Evolutionary conservation across 2,113 vertebrate species (phyloP), one percentile per base, ranked within the genome.

Genomic region (Otocyon megalotis): DNA sequence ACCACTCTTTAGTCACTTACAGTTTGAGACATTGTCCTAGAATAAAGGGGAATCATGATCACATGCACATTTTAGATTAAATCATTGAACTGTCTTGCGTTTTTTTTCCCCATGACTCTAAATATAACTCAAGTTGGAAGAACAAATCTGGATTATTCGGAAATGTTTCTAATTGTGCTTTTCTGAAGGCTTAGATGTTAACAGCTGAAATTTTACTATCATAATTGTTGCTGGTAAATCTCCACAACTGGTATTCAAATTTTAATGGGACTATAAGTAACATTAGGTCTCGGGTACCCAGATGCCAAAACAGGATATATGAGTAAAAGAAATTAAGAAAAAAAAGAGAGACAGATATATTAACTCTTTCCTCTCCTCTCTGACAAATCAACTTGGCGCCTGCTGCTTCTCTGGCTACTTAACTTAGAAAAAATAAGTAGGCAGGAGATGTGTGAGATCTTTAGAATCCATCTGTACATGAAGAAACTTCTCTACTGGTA

Each of bases 91-190:
- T 67, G 48, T 63, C 88, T 71, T 86, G n/a, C 28, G 48, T 82
- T 53, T 28, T 22, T 8, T 0, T 37, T 28, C 30, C 48, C 32
- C 30, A 3, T 24, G 50, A 84, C 56, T 92, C 76, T 79, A 88
- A 90, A 81, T 71, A 96, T 50, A 93, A 93, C 26, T 97, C 56
- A 95, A 81, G 50, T 81, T 81, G 26, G 93, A 82, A 32, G 93
- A 82, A 32, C 54, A 43, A 93, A 60, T 35, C 32, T 88, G 32
- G 32, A 54, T 67, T 86, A 67, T 92, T 43, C 65, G 58, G 58
- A 83, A 65, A 80, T 67, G 32, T 32, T 93, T 81, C 82, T 48
- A 65, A 74, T 50, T 76, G 35, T 89, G 58, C 5, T 95, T 96
- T 88, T 93, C 48, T 90, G 74, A 74, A 56, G 43, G 43, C 37